Evolutionary conservation across 1,140 invertebrate genomes (phyloP).

Genomic region (Anagrus nilaparvatae): DNA sequence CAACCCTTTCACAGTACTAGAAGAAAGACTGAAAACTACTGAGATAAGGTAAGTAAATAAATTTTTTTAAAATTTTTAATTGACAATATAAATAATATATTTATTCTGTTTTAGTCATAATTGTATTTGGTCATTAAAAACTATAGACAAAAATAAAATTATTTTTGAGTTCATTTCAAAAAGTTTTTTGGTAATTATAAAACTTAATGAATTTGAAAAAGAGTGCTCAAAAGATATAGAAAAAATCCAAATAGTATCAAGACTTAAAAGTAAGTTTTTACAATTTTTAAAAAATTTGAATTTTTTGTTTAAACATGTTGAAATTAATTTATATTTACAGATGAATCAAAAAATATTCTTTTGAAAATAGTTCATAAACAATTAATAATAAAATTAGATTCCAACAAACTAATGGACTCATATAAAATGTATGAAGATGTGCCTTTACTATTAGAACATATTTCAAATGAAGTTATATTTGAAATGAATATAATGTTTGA

Average conservation of each 20-base stretch:
- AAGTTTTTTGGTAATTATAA: conserved; percentile 22
- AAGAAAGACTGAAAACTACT: conserved; percentile 12
- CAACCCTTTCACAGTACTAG: conserved; percentile 14
- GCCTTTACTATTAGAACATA: conserved; percentile 19
- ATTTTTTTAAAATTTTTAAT: conserved; percentile 1
- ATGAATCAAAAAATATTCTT: conserved; percentile 14
- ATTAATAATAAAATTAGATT: conserved; percentile 21
- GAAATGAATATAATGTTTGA: conserved; percentile 29
- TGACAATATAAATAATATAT: not conserved
- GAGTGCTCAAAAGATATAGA: conserved; percentile 11
- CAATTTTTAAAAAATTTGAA: not conserved
- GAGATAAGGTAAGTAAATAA: conserved; percentile 15
- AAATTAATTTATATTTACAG: conserved; percentile 13
- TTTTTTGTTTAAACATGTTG: conserved; percentile 1
- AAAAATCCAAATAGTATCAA: conserved; percentile 23
- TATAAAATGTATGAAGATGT: conserved; percentile 21
- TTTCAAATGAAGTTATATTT: conserved; percentile 25
- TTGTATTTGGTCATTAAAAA: conserved; percentile 25
- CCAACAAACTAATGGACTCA: conserved; percentile 4
- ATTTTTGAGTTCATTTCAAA: conserved; percentile 24
- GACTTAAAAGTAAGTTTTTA: conserved; percentile 19
- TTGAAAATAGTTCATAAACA: conserved; percentile 24
- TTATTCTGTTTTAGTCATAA: conserved; percentile 21
- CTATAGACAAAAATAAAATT: conserved; percentile 17
- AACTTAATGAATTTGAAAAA: conserved; percentile 3